Conservation (phyloP, 2,113 vertebrate genomes). For the Regulus satrapa region DNA sequence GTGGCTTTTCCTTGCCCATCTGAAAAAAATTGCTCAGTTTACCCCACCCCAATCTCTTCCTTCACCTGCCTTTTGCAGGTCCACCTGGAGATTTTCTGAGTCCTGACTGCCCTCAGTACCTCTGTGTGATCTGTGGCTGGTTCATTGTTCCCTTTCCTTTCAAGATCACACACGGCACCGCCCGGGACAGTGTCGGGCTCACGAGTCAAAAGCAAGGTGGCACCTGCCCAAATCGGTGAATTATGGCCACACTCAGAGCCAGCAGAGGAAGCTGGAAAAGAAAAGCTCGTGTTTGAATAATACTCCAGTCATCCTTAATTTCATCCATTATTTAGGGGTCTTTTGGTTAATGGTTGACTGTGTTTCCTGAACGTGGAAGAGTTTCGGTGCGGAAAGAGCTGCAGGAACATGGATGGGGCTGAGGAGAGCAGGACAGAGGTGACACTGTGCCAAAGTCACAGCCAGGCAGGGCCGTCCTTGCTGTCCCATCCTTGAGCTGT, state of each 20-base stretch:
- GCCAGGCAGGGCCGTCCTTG: neutral
- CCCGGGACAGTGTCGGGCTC: neutral
- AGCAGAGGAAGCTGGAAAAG: constrained; percentile 13
- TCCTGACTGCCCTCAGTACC: neutral
- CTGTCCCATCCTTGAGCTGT: neutral
- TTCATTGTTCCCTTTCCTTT: constrained; percentile 37
- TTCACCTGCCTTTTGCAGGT: neutral
- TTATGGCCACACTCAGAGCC: neutral
- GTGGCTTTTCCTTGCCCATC: neutral
- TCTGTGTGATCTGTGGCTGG: neutral
- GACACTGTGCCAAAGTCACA: neutral
- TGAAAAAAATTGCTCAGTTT: neutral
- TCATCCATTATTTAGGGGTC: neutral
- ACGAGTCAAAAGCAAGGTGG: neutral
- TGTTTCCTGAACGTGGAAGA: accelerated
- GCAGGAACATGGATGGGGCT: neutral
- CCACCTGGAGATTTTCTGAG: neutral
- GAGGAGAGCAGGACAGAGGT: neutral
- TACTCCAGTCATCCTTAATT: neutral
- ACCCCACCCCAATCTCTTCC: neutral
- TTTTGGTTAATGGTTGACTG: neutral
- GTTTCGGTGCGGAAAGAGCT: neutral
- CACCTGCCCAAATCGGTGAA: neutral
- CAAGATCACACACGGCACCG: constrained; percentile 20
- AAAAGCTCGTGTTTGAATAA: neutral